Conservation (phyloP, 2,113 vertebrate species). For the Leptobrachium ailaonicum region DNA sequence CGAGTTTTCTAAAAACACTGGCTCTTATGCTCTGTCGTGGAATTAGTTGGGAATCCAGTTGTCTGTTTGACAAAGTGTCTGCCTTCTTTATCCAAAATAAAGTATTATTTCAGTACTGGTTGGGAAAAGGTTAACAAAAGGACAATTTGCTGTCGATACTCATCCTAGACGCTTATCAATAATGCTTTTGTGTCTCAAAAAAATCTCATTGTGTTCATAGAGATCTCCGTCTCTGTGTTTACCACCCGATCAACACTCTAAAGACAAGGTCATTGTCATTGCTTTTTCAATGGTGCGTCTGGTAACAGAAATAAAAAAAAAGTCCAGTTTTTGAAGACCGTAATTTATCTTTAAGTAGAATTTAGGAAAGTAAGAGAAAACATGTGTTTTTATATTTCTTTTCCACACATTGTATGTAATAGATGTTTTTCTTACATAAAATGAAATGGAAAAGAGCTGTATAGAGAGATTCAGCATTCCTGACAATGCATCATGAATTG, state of each 20-base stretch:
- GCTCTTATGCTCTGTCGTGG: too few species aligned
- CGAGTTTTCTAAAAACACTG: too few species aligned
- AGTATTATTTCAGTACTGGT: not conserved
- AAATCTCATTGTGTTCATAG: conserved; percentile 21
- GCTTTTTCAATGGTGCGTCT: conserved; percentile 5
- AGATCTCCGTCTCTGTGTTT: conserved; percentile 21
- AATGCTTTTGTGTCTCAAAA: not conserved
- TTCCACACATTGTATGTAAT: conserved; percentile 8
- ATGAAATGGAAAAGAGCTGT: not conserved
- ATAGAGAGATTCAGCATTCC: not conserved
- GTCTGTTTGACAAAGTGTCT: too few species aligned
- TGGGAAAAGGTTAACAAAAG: not conserved
- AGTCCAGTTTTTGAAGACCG: not conserved
- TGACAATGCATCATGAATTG: conserved; percentile 1
- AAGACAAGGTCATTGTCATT: conserved; percentile 17
- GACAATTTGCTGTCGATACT: not conserved
- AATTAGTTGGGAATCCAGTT: too few species aligned
- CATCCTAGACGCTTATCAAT: not conserved
- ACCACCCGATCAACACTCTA: not conserved
- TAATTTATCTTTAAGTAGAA: conserved; percentile 11
- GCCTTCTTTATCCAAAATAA: not conserved
- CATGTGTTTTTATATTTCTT: not conserved
- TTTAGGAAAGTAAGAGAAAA: conserved; percentile 7
- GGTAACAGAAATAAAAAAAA: not conserved
- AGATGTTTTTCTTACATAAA: conserved; percentile 19